phyloP scores from a whole-genome alignment of 2,888 invertebrate genomes.

The Periphyllus acericola region DNA sequence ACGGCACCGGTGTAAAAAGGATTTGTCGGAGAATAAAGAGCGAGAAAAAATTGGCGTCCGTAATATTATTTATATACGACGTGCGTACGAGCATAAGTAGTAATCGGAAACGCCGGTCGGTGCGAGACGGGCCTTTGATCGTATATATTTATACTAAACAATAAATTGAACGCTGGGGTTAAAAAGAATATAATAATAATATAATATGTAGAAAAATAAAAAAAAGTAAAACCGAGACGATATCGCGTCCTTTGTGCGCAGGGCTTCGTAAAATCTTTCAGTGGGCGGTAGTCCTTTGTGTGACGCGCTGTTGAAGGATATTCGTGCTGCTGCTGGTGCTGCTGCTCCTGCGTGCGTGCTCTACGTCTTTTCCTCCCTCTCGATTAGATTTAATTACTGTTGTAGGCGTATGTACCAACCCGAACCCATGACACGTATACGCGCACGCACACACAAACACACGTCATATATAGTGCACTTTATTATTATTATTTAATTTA shows the following conservation, averaged over 20 bases:
- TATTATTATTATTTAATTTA: background rate
- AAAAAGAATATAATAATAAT: background rate
- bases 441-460: background rate
- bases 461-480: background rate
- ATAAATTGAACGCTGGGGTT: constrained; percentile 45
- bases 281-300: constrained; percentile 56
- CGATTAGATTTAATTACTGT: constrained; percentile 60
- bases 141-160: constrained; percentile 21
- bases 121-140: constrained; percentile 50
- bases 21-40: constrained; percentile 20
- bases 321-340: background rate
- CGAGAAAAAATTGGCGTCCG: constrained; percentile 35
- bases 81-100: background rate
- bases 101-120: constrained; percentile 59
- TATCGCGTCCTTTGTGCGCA: constrained; percentile 37
- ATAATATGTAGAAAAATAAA: background rate
- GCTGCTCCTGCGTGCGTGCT: background rate
- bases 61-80: constrained; percentile 7
- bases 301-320: constrained; percentile 23
- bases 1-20: constrained; percentile 40
- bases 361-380: constrained; percentile 30
- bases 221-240: constrained; percentile 15
- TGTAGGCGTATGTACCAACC: background rate
- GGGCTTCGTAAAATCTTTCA: constrained; percentile 30
- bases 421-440: background rate